phyloP scores from a whole-genome alignment of 2,797 vertebrate species.

The Tangara arthus region DNA sequence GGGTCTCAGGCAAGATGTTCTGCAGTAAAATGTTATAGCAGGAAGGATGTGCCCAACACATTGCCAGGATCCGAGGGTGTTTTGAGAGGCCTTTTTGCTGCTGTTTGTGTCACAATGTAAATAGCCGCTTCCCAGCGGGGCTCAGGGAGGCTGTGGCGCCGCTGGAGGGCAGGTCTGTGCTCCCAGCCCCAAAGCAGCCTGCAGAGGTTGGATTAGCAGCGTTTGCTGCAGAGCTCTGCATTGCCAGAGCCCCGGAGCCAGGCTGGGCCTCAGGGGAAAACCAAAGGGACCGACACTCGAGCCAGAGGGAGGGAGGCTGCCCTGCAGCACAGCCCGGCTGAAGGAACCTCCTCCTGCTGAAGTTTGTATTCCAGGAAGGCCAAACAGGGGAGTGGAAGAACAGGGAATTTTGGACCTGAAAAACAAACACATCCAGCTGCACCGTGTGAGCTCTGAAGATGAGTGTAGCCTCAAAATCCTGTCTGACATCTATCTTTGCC shows the following conservation, averaged over 20 bases:
- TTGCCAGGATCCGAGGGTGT: neutral
- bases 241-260: neutral
- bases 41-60: neutral
- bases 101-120: neutral
- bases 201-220: neutral
- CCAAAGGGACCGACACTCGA: neutral
- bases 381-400: neutral
- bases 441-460: neutral
- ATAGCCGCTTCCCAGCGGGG: accelerated
- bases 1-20: neutral
- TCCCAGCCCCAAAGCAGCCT: neutral
- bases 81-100: neutral
- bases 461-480: neutral
- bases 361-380: neutral
- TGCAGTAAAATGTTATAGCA: neutral
- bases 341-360: neutral
- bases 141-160: neutral
- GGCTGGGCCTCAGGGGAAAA: neutral
- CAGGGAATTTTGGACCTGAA: neutral
- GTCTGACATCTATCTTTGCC: neutral
- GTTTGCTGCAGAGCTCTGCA: neutral
- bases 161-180: slow-evolving; percentile 17
- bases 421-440: neutral
- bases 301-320: neutral
- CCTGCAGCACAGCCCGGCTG: neutral